These are phyloP conservation scores for Bubalus kerabau DNA, from an alignment of 2,113 vertebrate species.

Conservation along the genomic window DNA sequence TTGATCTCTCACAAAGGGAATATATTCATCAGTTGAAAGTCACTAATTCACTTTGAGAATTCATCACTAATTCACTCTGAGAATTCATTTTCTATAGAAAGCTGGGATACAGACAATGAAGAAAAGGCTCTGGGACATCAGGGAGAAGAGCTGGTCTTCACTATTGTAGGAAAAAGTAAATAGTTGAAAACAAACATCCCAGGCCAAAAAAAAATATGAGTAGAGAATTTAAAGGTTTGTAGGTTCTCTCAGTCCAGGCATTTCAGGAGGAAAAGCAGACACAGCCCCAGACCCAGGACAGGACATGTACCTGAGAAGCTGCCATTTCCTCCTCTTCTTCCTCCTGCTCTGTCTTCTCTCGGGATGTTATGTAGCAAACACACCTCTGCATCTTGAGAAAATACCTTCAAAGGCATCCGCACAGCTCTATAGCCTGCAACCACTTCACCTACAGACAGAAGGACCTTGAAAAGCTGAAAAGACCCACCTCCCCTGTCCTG, in stretches of 20 bases:
- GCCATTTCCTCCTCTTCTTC: not conserved
- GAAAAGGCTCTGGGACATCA: not conserved
- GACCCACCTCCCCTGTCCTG: not conserved
- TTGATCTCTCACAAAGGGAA: not conserved
- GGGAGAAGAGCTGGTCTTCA: not conserved
- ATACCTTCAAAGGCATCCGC: not conserved
- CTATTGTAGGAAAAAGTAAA: not conserved
- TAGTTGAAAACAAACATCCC: not conserved
- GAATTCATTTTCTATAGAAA: not conserved
- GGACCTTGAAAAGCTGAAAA: not conserved
- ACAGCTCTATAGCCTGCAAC: not conserved
- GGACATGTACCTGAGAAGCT: not conserved
- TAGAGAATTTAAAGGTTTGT: not conserved
- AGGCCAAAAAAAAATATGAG: not conserved
- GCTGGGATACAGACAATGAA: not conserved
- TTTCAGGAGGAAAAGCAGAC: not conserved
- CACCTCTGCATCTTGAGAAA: not conserved
- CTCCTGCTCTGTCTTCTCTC: not conserved
- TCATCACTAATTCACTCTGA: not conserved
- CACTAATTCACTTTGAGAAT: not conserved
- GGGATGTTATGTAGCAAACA: not conserved
- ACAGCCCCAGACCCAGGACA: not conserved
- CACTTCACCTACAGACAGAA: not conserved
- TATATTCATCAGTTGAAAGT: not conserved
- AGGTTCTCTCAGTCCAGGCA: not conserved